Conservation (phyloP, 2,888 invertebrate genomes). For the Amphipyra tragopoginis region DNA sequence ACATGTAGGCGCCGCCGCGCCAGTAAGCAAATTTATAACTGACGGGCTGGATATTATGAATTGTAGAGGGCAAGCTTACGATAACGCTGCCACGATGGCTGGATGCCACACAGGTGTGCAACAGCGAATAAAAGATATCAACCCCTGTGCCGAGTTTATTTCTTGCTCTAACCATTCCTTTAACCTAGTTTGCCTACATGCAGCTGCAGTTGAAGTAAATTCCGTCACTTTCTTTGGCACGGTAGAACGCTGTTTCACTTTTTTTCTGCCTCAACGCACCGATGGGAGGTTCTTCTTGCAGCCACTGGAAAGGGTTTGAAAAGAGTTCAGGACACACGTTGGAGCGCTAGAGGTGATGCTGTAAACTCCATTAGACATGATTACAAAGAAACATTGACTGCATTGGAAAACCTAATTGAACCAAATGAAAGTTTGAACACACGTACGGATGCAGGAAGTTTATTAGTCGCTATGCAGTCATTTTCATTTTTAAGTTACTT, state of each 20-base stretch:
- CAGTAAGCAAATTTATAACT: background rate
- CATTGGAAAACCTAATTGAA: constrained; percentile 8
- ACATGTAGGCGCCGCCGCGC: too few relatives aligned
- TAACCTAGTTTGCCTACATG: background rate
- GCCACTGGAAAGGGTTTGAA: background rate
- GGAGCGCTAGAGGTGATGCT: background rate
- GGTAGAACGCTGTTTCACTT: background rate
- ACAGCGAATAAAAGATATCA: background rate
- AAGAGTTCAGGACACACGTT: constrained; percentile 1
- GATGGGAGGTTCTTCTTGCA: background rate
- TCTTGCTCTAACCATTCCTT: too few relatives aligned
- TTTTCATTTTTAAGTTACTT: background rate
- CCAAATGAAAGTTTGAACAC: background rate
- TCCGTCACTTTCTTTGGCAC: constrained; percentile 1
- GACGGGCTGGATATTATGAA: background rate
- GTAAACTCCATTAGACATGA: constrained; percentile 1
- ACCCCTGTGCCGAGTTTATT: background rate
- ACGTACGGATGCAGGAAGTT: constrained; percentile 1
- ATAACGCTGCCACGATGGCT: background rate
- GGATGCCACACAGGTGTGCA: constrained; percentile 1
- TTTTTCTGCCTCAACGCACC: background rate
- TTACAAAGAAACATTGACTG: constrained; percentile 9
- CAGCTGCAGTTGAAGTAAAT: background rate
- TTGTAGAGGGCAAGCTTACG: background rate
- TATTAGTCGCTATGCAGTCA: too few relatives aligned